Base-by-base conservation (phyloP, 2,113 vertebrate species). In the Protomyctophum bolini region DNA sequence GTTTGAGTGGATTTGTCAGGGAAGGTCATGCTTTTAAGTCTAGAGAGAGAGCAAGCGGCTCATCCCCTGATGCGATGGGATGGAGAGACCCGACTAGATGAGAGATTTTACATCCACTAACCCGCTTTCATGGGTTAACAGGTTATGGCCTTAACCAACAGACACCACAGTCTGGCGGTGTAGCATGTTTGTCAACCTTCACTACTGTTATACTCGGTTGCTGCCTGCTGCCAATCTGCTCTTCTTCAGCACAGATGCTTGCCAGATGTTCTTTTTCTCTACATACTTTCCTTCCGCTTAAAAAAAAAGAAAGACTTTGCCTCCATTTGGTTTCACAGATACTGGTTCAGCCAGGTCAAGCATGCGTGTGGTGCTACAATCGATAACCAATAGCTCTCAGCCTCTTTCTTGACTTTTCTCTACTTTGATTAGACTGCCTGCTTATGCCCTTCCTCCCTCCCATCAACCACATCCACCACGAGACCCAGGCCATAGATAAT, bases 1-100 rank as follows among this genome's bases (percentile, higher is more conserved):
- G 28, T 50, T 70, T 72, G 48, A 66, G 46, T 66, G 72, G 73
- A 76, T 70, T 72, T 69, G 52, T 41, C n/a, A 21, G 72, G 45
- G 12, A 66, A 61, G 15, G 15, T 54, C 28, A n/a, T 14, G 46
- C 58, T 54, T 41, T 63, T 48, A 67, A 66, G 45, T 60, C 50
- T 21, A 12, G 15, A 59, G 49, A 15, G 60, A 4, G 0, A 41
- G 33, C 33, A 41, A 41, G 11, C 61, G 0, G 3, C 14, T 70
- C 49, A 33, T 54, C 50, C 56, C 68, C 57, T 54, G 11, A n/a
- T 28, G 52, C 21, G 2, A 14, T 10, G 49, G 49, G 49, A 8
- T 8, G 49, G 8, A 50, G 8, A 8, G 10, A 50, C 49, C 8
- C 2, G 49, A 58, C 33, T 68, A 50, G 50, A 76, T 65, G 64